Conservation (phyloP, 2,797 vertebrate species). For the Decapterus maruadsi region DNA sequence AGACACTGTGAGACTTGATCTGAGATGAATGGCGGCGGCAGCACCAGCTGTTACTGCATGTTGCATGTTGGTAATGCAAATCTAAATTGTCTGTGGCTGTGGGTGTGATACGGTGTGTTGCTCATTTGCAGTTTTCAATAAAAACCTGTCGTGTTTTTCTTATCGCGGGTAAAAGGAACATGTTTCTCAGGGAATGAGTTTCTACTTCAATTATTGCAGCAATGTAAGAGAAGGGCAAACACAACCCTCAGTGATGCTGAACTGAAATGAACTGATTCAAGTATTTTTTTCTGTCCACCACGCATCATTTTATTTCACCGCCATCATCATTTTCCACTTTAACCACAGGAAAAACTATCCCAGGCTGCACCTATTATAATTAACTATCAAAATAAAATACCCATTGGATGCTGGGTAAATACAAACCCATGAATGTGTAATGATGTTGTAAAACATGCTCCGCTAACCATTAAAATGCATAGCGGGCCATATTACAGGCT, state of each 20-base stretch:
- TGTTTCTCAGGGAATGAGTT: slow-evolving; percentile 37
- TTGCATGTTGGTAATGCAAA: slow-evolving; percentile 24
- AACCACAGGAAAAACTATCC: slow-evolving; percentile 48
- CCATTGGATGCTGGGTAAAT: slow-evolving; percentile 39
- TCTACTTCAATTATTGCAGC: slow-evolving; percentile 50
- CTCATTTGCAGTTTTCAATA: slow-evolving; percentile 43
- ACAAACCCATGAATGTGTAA: slow-evolving; percentile 57
- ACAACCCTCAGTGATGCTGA: slow-evolving; percentile 22
- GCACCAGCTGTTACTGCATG: slow-evolving; percentile 18
- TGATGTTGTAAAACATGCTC: slow-evolving; percentile 66
- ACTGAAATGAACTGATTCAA: slow-evolving; percentile 42
- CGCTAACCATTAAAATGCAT: slow-evolving; percentile 55
- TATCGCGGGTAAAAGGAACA: slow-evolving; percentile 39
- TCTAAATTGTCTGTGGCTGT: slow-evolving; percentile 24
- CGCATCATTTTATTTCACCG: slow-evolving; percentile 45
- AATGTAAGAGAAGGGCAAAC: slow-evolving; percentile 29
- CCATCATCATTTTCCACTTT: slow-evolving; percentile 32
- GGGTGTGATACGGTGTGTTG: slow-evolving; percentile 10
- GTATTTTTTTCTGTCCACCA: slow-evolving; percentile 37
- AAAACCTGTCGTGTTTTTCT: slow-evolving; percentile 31
- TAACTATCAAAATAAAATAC: slow-evolving; percentile 52
- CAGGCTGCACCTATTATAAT: slow-evolving; percentile 51
- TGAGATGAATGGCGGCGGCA: slow-evolving; percentile 9
- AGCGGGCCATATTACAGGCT: slow-evolving; percentile 68
- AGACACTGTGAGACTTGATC: slow-evolving; percentile 4